Evolutionary conservation across 2,797 vertebrate species (phyloP).

Genomic region (Semotilus atromaculatus): DNA sequence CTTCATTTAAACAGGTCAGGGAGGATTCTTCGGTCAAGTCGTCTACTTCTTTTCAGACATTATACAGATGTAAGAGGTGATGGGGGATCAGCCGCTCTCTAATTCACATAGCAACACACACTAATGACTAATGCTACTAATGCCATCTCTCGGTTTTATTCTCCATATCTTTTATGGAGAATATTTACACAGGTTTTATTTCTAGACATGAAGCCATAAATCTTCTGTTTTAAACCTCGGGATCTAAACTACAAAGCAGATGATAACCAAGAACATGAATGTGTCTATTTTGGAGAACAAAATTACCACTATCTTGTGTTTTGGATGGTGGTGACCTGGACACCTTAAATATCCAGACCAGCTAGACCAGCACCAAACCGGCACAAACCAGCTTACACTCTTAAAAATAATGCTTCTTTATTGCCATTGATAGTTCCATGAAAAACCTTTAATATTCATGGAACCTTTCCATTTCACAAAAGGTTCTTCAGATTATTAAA

Average conservation of each 20-base stretch:
- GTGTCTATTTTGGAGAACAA: slow-evolving; percentile 15
- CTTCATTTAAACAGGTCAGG: slow-evolving; percentile 53
- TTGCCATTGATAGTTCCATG: background rate
- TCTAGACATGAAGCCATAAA: background rate
- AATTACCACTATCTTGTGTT: background rate
- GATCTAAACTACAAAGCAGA: background rate
- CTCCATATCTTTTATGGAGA: background rate
- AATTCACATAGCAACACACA: background rate
- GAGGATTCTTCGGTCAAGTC: slow-evolving; percentile 24
- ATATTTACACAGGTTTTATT: background rate
- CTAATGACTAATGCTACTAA: background rate
- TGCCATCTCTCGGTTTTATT: background rate
- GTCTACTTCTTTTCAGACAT: slow-evolving; percentile 27
- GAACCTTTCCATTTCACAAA: background rate
- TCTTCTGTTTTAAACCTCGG: background rate
- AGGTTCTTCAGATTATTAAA: background rate
- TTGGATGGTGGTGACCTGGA: background rate
- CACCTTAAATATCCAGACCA: background rate
- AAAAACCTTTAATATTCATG: background rate
- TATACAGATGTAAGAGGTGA: slow-evolving; percentile 11
- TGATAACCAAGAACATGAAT: background rate
- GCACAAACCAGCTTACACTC: background rate
- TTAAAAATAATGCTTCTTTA: background rate
- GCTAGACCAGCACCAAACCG: background rate
- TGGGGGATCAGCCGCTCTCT: background rate